Base-by-base conservation (phyloP, 2,888 invertebrate species). In the Drosophila merina region DNA sequence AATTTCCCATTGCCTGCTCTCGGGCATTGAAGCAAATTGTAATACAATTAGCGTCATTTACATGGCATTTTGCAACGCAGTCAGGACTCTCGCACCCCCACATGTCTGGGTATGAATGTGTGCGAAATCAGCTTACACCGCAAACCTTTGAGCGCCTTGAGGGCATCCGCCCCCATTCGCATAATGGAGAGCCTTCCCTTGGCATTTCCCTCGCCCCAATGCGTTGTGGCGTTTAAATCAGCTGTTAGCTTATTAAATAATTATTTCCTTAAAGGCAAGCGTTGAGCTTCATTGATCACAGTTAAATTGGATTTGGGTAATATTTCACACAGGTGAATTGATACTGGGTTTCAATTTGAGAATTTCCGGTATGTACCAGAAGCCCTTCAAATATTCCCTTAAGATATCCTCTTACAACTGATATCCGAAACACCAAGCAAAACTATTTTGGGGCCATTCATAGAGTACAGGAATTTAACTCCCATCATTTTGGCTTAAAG, bases 21-120 rank as follows among this genome's bases (percentile, higher is more conserved):
- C 75, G 74, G 79, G 82, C 82, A 86, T 86, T 86, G 76, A 68
- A 81, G 86, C 82, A 84, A 86, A 84, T 83, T 78, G 81, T 83
- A 83, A 86, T 83, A 84, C 87, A 83, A 83, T 83, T 83, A 83
- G 85, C 82, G 86, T 84, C 84, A 86, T 81, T 86, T 76, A 66
- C 84, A 84, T 84, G 77, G 56, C 49, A 74, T 74, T 73, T 50
- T 72, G 52, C 62, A 59, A 71, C 47, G 50, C 57, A 71, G 63
- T 52, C 26, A 28, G 12, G 26, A 26, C 9, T 26, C 12, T 12
- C 6, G 12, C 9, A 5, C 6, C 47, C 47, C 9, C 31, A 25
- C 49, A 50, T 14, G 33, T 26, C 33, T 40, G 3, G 30, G 28
- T 47, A 6, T 12, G 60, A 12, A 26, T 36, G 50, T 54, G 38